Evolutionary conservation across 2,113 vertebrate genomes (phyloP), one percentile per base, ranked within the genome.

Genomic region (Climacteris rufus): DNA sequence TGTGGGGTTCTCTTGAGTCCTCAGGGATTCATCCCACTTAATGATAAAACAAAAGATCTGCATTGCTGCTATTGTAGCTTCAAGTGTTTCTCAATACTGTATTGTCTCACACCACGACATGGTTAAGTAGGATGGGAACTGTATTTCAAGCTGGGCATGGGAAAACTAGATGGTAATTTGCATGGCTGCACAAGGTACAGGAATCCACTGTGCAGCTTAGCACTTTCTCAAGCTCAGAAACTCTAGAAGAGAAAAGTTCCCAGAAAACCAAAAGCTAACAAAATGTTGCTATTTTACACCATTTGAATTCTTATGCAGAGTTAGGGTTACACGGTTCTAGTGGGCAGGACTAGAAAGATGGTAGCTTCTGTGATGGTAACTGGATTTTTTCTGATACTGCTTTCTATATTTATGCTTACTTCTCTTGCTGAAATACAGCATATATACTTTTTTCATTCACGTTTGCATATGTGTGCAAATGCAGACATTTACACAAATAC

Each of bases 31-130:
- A 76, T 49, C 74, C 40, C 59, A 49, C 28, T 91, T 91, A 90
- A 90, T 69, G 63, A 81, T 77, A 92, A 90, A 88, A 79, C 71
- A 86, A 88, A 90, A 88, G 61, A 80, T 86, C 63, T 83, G 53
- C 76, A 79, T 68, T 76, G 30, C 30, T 83, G 17, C 33, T 83
- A n/a, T 65, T 92, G 63, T 83, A 82, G 53, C 42, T 63, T 77
- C 59, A 94, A 89, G 72, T 70, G 63, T 92, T 90, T 92, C 89
- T 94, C 76, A 64, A 64, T 77, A 64, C 33, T n/a, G 50, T 60
- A 57, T 65, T 31, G 37, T 92, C 63, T 92, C 72, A 52, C 80
- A 91, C 50, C 47, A 61, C 80, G 28, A 50, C 65, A 65, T 5
- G 14, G 71, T 74, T 94, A 96, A 83, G 54, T 15, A 59, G 76